Conservation (phyloP, 2,888 invertebrate species). For the Synanthedon formicaeformis region DNA sequence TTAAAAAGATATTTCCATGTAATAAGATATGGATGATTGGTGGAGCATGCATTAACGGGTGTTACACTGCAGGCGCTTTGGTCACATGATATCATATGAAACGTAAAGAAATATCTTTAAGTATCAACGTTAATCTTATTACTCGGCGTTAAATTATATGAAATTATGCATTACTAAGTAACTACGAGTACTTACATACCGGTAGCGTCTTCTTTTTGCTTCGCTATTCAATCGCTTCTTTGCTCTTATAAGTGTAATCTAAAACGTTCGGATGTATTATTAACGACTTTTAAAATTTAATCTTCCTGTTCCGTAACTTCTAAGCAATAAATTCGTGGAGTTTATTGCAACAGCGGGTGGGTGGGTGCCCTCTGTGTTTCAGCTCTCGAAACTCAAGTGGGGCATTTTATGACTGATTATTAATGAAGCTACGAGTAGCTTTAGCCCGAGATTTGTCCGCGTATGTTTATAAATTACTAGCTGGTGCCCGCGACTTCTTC, state of each 20-base stretch:
- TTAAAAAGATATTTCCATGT: slow-evolving; percentile 13
- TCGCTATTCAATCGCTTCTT: no score
- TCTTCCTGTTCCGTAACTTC: slow-evolving; percentile 15
- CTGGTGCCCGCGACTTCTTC: no score
- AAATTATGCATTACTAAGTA: no score
- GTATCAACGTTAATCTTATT: background rate
- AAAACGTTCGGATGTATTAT: slow-evolving; percentile 30
- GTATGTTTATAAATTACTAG: no score
- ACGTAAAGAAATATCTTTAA: slow-evolving; percentile 1
- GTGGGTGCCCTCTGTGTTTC: slow-evolving; percentile 22
- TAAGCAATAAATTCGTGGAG: slow-evolving; percentile 35
- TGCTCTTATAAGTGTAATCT: background rate
- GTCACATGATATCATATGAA: slow-evolving; percentile 39
- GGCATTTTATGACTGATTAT: slow-evolving; percentile 32
- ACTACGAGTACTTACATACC: no score
- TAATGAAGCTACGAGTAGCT: no score
- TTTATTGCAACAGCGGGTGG: slow-evolving; percentile 39
- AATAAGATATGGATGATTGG: slow-evolving; percentile 47
- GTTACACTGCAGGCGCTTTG: slow-evolving; percentile 49
- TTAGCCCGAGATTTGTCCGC: no score
- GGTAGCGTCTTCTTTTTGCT: no score
- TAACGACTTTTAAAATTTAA: slow-evolving; percentile 26
- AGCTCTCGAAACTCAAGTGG: slow-evolving; percentile 38
- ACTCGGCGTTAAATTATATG: background rate
- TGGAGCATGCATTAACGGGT: slow-evolving; percentile 57